Base-by-base conservation (phyloP, 2,113 vertebrate species). In the Pelmatolapia mariae region DNA sequence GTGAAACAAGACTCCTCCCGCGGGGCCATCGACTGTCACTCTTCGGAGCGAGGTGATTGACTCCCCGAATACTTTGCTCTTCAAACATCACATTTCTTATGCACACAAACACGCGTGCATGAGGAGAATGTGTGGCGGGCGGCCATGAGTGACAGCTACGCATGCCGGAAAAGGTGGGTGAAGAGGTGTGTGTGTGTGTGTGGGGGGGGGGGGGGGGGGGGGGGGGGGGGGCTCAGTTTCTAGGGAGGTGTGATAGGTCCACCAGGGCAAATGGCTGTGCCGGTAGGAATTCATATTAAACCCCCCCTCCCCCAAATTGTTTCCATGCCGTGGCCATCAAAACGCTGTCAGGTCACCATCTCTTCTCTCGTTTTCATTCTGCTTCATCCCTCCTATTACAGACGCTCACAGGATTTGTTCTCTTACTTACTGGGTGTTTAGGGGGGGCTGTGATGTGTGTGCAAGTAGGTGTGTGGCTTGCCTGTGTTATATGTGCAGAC, bases 261-360 rank as follows among this genome's bases (percentile, higher is more conserved):
- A 80, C 82, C 12, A 53, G 80, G 90, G 84, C 92, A 92, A 89
- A 91, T 57, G 89, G 90, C 81, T 88, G 83, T 82, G 4, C 88
- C 63, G 68, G 81, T 86, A 90, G 90, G 94, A 95, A 91, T 96
- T 94, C 89, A 90, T 94, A 93, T 94, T 91, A 85, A 92, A 80
- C 38, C 86, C 26, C 80, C 24, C 36, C 86, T 18, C 81, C 13
- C 47, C 33, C 10, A 95, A 95, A 95, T 95, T 93, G 93, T 93
- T 95, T 95, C 96, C 93, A 96, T 95, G 89, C 88, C 43, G 19
- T 29, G 6, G 86, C 92, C 91, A 93, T 96, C 94, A 93, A 91
- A 95, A 87, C n/a, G 68, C 93, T 94, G 93, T 95, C 93, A 92
- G 84, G 91, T 93, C 90, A 79, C 82, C 53, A 47, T 78, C 79